Evolutionary conservation across 2,113 vertebrate genomes (phyloP).

Genomic region (Alosa alosa): DNA sequence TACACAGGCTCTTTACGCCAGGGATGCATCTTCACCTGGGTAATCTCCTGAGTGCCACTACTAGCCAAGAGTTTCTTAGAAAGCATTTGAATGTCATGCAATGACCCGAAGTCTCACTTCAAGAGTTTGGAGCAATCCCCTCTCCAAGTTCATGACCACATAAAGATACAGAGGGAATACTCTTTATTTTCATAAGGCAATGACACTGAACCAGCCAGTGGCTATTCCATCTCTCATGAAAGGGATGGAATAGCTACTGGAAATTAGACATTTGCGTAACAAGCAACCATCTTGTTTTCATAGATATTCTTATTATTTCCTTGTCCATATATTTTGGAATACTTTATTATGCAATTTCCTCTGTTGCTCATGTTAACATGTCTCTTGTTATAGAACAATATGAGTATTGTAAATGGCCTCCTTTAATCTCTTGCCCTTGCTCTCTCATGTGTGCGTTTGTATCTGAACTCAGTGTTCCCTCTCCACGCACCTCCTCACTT

Average conservation of each 20-base stretch:
- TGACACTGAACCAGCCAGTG: neutral
- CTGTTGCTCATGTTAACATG: neutral
- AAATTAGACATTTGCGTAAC: neutral
- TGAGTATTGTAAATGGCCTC: neutral
- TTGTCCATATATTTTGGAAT: neutral
- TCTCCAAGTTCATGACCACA: neutral
- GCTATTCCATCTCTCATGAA: neutral
- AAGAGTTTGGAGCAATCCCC: neutral
- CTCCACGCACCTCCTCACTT: constrained; percentile 1
- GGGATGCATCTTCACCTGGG: neutral
- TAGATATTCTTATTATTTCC: neutral
- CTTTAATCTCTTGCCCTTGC: constrained; percentile 15
- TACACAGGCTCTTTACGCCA: neutral
- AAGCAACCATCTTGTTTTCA: neutral
- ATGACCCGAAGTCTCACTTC: neutral
- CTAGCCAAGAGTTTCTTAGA: neutral
- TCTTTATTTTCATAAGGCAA: neutral
- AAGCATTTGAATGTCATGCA: neutral
- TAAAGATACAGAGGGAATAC: too few relatives aligned
- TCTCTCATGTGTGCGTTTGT: constrained; percentile 4
- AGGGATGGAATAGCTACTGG: neutral
- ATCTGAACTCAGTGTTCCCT: constrained; percentile 39
- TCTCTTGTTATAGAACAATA: neutral
- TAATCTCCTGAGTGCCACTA: neutral
- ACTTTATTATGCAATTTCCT: neutral